A percentile compares a stretch with the other conserved stretches of the same genome.
Conservation (phyloP, 1,140 invertebrate species). For the Megalonaias nervosa region DNA sequence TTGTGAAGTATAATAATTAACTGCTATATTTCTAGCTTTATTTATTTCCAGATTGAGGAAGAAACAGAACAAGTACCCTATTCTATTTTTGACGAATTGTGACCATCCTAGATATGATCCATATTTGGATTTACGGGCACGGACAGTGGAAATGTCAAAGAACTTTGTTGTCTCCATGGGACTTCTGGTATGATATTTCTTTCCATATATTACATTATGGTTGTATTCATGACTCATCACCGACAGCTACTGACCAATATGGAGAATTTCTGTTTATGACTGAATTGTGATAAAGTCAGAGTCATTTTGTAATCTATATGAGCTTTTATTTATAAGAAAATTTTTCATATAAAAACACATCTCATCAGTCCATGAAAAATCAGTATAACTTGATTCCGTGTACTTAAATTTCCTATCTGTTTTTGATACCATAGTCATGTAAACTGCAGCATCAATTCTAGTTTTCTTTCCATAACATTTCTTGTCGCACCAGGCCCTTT, state of each 20-base stretch:
- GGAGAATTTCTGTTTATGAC: neutral
- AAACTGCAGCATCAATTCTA: too few relatives aligned
- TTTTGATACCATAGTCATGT: too few relatives aligned
- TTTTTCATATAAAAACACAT: too few relatives aligned
- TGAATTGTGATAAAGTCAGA: neutral
- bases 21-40: too few relatives aligned
- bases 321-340: too few relatives aligned
- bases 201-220: neutral
- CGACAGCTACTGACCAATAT: neutral
- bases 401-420: too few relatives aligned
- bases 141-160: slow-evolving; percentile 85
- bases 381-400: too few relatives aligned
- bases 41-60: slow-evolving; percentile 77
- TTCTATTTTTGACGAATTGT: slow-evolving; percentile 93
- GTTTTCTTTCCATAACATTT: too few relatives aligned
- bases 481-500: too few relatives aligned
- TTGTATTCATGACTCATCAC: too few relatives aligned
- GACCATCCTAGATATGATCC: slow-evolving; percentile 82
- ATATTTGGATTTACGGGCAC: slow-evolving; percentile 88
- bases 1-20: too few relatives aligned
- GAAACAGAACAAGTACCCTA: slow-evolving; percentile 96
- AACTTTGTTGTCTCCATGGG: slow-evolving; percentile 78
- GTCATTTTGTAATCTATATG: neutral
- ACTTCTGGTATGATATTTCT: slow-evolving; percentile 53
- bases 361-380: too few relatives aligned